Base-by-base conservation (phyloP, 2,888 invertebrate genomes). In the Drosophila gaucha region DNA sequence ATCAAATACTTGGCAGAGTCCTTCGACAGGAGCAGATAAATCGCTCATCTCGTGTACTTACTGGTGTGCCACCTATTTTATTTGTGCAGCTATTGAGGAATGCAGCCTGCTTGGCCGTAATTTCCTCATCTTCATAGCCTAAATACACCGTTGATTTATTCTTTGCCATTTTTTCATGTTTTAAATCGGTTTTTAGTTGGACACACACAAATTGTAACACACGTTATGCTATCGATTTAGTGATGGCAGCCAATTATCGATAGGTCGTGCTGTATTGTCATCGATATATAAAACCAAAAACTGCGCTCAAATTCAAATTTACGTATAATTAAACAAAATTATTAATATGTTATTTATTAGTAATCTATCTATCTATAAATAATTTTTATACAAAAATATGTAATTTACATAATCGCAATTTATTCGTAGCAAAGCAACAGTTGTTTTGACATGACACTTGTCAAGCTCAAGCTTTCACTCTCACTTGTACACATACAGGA, bases 61-160 rank as follows among this genome's bases (percentile, higher is more conserved):
- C 95, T 67, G 95, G 95, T 76, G 92, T 92, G 70, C 97, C 97
- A 78, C 97, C 97, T 71, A 97, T 94, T 94, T 97, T 97, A 91
- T 96, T 97, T 28, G 95, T 94, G 30, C 94, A 94, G 90, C 94
- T 96, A 91, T 94, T 95, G 30, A 95, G 91, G 58, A 93, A 90
- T 12, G 92, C 92, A 78, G 93, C 93, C 91, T 95, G 93, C 91
- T 96, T 96, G 41, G 96, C 96, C 60, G 93, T 93, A 67, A 97
- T 93, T 55, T 92, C 92, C 91, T 97, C 97, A 90, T 97, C 97
- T 89, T 96, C 96, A 86, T 94, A 96, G 31, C 96, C 97, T 84
- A 97, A 92, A 89, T 95, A 94, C 56, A 96, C 94, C 89, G 93
- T 94, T 38, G 93, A 92, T 72, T 92, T 93, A 90, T 93, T 95